A percentile compares a stretch with the other conserved stretches of the same genome.
Conservation (phyloP, 2,113 vertebrate species). For the Willisornis vidua region DNA sequence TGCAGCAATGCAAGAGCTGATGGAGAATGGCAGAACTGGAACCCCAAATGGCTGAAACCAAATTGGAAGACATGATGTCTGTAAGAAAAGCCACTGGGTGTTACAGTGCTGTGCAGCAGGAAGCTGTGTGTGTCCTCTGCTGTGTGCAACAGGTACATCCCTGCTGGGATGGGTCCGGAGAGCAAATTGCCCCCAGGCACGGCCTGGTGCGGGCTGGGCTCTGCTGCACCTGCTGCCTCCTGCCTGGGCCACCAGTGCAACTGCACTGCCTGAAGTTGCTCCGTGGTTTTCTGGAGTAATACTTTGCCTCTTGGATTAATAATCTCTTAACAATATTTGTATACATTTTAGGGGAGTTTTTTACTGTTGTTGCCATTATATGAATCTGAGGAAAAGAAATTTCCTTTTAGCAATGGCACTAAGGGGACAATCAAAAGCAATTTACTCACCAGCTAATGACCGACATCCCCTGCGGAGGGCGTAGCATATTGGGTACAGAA, state of each 20-base stretch:
- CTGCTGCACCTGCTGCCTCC: rapidly evolving
- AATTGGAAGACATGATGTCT: not conserved
- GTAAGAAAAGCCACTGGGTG: not conserved
- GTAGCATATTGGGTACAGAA: too few relatives aligned
- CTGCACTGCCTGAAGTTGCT: not conserved
- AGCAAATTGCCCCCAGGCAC: not conserved
- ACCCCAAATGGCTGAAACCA: not conserved
- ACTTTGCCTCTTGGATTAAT: not conserved
- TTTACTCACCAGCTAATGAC: not conserved
- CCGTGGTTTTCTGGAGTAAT: not conserved
- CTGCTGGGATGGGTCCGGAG: not conserved
- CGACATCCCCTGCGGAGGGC: too few relatives aligned
- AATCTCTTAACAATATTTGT: not conserved
- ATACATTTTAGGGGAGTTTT: not conserved
- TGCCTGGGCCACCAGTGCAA: not conserved
- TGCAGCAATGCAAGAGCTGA: not conserved
- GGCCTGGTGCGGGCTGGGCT: not conserved
- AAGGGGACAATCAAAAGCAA: not conserved
- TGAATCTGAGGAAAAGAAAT: not conserved
- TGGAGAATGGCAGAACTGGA: not conserved
- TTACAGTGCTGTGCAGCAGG: not conserved
- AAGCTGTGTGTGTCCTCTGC: not conserved
- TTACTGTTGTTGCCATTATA: not conserved
- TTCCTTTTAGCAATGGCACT: not conserved
- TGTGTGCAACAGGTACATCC: not conserved